Conservation (phyloP, 1,140 invertebrate species). For the Drosophila tropicalis region DNA sequence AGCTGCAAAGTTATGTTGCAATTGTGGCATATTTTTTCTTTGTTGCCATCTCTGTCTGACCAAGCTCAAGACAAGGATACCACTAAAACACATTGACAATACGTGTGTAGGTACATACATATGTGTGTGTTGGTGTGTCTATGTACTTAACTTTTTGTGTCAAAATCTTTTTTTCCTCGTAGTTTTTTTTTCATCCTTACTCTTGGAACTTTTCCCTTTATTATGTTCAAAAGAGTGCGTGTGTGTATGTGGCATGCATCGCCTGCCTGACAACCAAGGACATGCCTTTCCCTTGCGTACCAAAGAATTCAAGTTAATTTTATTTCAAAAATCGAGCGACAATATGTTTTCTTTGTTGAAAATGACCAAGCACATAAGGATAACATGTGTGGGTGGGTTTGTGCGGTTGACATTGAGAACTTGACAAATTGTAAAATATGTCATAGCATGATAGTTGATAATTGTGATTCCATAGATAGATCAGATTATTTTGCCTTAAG, state of each 20-base stretch:
- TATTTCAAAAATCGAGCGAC: conserved; percentile 68
- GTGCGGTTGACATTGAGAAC: conserved; percentile 48
- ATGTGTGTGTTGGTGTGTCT: conserved; percentile 25
- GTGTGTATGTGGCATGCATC: not conserved
- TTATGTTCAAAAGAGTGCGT: conserved; percentile 29
- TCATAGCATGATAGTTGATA: conserved; percentile 29
- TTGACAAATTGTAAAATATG: conserved; percentile 60
- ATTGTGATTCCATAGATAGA: no score
- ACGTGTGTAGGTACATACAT: not conserved
- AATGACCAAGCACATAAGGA: conserved; percentile 32
- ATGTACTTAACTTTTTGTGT: conserved; percentile 40
- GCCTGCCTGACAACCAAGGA: conserved; percentile 49
- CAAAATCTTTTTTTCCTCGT: conserved; percentile 33
- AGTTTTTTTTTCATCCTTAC: conserved; percentile 32
- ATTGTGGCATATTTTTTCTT: conserved; percentile 64
- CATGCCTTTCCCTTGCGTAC: conserved; percentile 13
- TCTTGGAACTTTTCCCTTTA: conserved; percentile 48
- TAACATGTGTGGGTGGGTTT: conserved; percentile 20
- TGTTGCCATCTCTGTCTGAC: conserved; percentile 13
- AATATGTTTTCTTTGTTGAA: conserved; percentile 60
- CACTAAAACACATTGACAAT: conserved; percentile 1
- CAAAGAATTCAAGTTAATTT: conserved; percentile 65
- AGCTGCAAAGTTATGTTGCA: conserved; percentile 80
- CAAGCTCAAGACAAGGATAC: not conserved
- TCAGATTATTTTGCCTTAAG: no score